Conservation (phyloP, 2,797 vertebrate genomes). For the Gobionotothen gibberifrons region DNA sequence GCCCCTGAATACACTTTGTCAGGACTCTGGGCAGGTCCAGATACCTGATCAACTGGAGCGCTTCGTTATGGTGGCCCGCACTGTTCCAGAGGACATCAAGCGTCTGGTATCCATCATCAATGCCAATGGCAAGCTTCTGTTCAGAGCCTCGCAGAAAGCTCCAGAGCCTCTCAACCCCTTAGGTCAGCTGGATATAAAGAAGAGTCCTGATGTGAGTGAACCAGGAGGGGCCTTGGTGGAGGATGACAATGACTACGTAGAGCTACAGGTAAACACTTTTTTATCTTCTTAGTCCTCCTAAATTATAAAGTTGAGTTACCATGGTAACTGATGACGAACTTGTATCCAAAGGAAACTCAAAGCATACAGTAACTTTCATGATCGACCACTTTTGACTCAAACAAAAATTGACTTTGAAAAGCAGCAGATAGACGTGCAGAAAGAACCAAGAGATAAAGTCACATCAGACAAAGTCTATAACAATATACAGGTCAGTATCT, state of each 20-base stretch:
- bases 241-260: conserved; percentile 88
- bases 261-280: conserved; percentile 82
- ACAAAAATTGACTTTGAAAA: conserved; percentile 81
- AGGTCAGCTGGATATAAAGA: conserved; percentile 46
- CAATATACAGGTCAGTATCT: conserved; percentile 65
- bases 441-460: conserved; percentile 46
- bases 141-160: conserved; percentile 78
- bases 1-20: conserved; percentile 85
- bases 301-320: not conserved
- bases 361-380: not conserved
- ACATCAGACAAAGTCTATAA: conserved; percentile 25
- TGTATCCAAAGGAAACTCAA: not conserved
- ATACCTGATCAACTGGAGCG: conserved; percentile 91
- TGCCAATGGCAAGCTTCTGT: conserved; percentile 93
- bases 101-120: conserved; percentile 93
- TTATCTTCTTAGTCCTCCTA: not conserved
- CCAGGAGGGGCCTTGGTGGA: conserved; percentile 53
- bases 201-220: conserved; percentile 34
- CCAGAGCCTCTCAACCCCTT: conserved; percentile 50
- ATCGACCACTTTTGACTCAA: conserved; percentile 57
- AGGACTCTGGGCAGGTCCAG: conserved; percentile 81
- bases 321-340: not conserved
- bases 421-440: conserved; percentile 58
- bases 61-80: conserved; percentile 92
- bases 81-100: conserved; percentile 92